phyloP scores from a whole-genome alignment of 1,140 invertebrate species.

The Drosophila quadrilineata region DNA sequence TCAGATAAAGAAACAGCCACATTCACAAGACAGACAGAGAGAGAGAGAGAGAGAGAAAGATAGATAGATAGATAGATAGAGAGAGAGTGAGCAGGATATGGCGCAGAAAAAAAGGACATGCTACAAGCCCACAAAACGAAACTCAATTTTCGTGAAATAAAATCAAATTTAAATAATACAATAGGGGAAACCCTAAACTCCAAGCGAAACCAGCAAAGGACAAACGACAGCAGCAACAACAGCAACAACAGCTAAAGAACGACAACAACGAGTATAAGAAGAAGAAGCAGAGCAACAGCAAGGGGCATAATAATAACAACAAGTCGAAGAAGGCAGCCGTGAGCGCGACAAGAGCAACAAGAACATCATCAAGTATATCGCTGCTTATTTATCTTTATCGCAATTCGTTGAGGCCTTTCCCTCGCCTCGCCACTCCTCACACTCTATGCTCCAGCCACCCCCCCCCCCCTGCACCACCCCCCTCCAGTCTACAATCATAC shows the following conservation, averaged over 20 bases:
- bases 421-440: too few species aligned
- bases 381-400: constrained; percentile 79
- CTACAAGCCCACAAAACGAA: constrained; percentile 64
- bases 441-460: neutral
- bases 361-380: constrained; percentile 78
- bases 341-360: constrained; percentile 74
- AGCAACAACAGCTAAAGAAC: constrained; percentile 11
- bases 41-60: constrained; percentile 4
- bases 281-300: constrained; percentile 9
- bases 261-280: constrained; percentile 13
- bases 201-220: constrained; percentile 37
- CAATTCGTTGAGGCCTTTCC: constrained; percentile 51
- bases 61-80: constrained; percentile 17
- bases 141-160: constrained; percentile 79
- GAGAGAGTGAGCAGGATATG: constrained; percentile 7
- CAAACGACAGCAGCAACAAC: constrained; percentile 38
- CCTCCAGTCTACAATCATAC: too few species aligned
- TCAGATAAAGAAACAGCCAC: constrained; percentile 43
- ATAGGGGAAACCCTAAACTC: constrained; percentile 60
- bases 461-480: neutral
- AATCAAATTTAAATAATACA: constrained; percentile 80
- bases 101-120: constrained; percentile 32
- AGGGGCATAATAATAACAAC: constrained; percentile 18
- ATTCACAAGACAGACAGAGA: constrained; percentile 21
- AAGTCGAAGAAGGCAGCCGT: constrained; percentile 44